A percentile compares a stretch with the other conserved stretches of the same genome.
Conservation (phyloP, 2,888 invertebrate species). For the Baccha elongata region DNA sequence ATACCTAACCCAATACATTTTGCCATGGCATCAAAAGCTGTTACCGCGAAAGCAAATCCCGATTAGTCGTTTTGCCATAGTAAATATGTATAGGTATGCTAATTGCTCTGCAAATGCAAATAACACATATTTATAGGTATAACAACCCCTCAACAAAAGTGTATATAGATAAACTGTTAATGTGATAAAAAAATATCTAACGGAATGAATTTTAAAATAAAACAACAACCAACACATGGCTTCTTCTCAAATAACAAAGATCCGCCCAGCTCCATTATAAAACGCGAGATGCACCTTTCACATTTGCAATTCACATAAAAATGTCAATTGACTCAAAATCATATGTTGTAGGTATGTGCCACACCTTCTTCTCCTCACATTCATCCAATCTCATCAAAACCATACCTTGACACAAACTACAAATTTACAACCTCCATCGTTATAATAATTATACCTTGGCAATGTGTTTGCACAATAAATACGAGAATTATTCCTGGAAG, state of each 20-base stretch:
- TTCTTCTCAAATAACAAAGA: conserved; percentile 41
- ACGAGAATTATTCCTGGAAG: conserved; percentile 1
- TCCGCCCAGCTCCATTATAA: conserved; percentile 34
- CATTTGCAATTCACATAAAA: conserved; percentile 8
- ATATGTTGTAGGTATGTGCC: conserved; percentile 18
- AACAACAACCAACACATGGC: conserved; percentile 15
- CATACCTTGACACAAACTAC: conserved; percentile 49
- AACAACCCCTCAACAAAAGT: too few species aligned
- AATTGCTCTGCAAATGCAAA: too few species aligned
- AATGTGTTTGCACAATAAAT: conserved; percentile 37
- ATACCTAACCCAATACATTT: too few species aligned
- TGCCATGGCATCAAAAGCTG: too few species aligned
- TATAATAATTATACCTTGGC: conserved; percentile 59
- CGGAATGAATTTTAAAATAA: too few species aligned
- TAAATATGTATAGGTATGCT: too few species aligned
- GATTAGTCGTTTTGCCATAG: too few species aligned
- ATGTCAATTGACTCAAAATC: conserved; percentile 44
- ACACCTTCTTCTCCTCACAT: conserved; percentile 26
- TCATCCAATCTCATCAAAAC: conserved; percentile 10
- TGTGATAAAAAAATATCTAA: too few species aligned
- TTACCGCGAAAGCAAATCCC: too few species aligned
- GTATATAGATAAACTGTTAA: too few species aligned
- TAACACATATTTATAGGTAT: too few species aligned
- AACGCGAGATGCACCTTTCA: conserved; percentile 44
- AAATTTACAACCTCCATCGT: conserved; percentile 29